These are phyloP conservation scores for Argopecten irradians DNA, from an alignment of 1,140 invertebrate genomes.

Conservation along the genomic window DNA sequence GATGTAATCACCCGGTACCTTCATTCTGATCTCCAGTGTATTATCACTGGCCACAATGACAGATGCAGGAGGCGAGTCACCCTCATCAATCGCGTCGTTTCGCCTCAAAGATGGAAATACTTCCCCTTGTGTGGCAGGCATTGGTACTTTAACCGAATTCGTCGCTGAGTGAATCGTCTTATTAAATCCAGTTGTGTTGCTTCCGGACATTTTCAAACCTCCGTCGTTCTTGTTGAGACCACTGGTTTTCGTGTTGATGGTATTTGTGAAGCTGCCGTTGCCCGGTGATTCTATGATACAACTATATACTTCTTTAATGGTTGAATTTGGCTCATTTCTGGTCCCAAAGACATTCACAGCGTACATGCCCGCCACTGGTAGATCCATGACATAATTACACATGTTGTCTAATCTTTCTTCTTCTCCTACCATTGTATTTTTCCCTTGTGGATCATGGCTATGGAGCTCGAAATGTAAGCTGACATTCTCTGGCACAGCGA, in stretches of 20 bases:
- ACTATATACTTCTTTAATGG: conserved; percentile 37
- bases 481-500: conserved; percentile 25
- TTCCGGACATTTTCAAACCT: neutral
- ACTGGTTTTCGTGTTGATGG: neutral
- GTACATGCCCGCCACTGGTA: conserved; percentile 52
- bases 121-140: conserved; percentile 17
- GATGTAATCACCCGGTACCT: conserved; percentile 33
- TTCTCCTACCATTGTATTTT: conserved; percentile 40
- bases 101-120: conserved; percentile 35
- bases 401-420: neutral
- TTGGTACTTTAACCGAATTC: conserved; percentile 32
- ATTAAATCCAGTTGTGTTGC: neutral
- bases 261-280: neutral
- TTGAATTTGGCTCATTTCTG: conserved; percentile 18
- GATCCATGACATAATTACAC: conserved; percentile 43
- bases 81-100: conserved; percentile 37
- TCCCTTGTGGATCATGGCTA: conserved; percentile 28
- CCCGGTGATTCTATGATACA: conserved; percentile 42
- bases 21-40: conserved; percentile 31
- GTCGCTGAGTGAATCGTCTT: conserved; percentile 28
- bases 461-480: conserved; percentile 35
- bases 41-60: conserved; percentile 19
- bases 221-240: neutral
- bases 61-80: neutral
- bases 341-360: conserved; percentile 52